Base-by-base conservation (phyloP, 2,888 invertebrate species). In the Lypha dubia region DNA sequence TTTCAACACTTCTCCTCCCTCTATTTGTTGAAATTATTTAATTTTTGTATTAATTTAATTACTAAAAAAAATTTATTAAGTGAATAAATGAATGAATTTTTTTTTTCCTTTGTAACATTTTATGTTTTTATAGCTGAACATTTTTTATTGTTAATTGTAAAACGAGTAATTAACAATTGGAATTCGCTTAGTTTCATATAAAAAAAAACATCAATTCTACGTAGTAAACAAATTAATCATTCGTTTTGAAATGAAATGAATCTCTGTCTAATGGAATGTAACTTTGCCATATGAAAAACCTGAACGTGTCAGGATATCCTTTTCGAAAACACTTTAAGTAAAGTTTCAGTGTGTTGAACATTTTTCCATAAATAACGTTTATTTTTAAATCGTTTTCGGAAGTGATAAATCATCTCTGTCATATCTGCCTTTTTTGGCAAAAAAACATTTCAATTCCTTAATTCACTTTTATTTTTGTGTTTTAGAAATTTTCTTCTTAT, bases 11-110 rank as follows among this genome's bases (percentile, higher is more conserved):
- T 9, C 13, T 51, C 11, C 44, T 32, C 9, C 11, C 44, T 32
- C 9, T 46, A 58, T 41, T 76, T 76, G 41, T 44, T 58, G 38
- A 70, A 70, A 56, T 49, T 70, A 75, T 63, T 58, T 58, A 28
- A 65, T 65, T 70, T n/a, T 53, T 56, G 68, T 70, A 63, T 63
- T 38, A 70, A 74, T 20, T 53, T 32, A 13, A 1, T 38, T 5
- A 24, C 22, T 79, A 20, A 13, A 35, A 73, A 65, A 56, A 53
- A 56, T n/a, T n/a, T 71, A 73, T 67, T 28, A 51, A 67, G 15
- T 68, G 0, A 28, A 35, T 60, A 53, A 80, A 74, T 53, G 68
- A 68, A 35, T 22, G 56, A 13, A 13, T 44, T 49, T 35, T n/a
- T 11, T 32, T n/a, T 17, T 15, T 20, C 58, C 11, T 20, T 58